Conservation (phyloP, 2,797 vertebrate species). For the Semaprochilodus insignis region DNA sequence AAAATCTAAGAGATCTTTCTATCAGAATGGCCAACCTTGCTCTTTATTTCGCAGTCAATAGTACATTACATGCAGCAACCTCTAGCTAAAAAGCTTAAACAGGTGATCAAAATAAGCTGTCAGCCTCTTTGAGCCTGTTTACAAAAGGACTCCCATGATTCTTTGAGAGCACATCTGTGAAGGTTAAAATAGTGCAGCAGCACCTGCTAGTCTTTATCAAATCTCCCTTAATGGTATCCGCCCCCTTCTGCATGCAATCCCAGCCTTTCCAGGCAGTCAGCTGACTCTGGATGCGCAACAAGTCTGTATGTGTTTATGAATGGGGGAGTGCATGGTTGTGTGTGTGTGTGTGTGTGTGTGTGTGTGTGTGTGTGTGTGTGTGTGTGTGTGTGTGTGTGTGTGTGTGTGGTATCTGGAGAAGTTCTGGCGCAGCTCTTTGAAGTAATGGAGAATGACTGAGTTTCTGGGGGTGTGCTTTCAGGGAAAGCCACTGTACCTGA, state of each 20-base stretch:
- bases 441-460: neutral
- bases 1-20: too few species aligned
- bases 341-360: too few species aligned
- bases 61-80: too few species aligned
- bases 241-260: neutral
- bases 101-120: neutral
- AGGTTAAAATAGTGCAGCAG: slow-evolving; percentile 44
- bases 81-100: too few species aligned
- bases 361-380: too few species aligned
- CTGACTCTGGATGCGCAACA: neutral
- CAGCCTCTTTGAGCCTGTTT: neutral
- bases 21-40: too few species aligned
- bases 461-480: neutral
- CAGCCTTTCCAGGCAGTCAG: slow-evolving; percentile 11
- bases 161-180: slow-evolving; percentile 12
- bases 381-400: too few species aligned
- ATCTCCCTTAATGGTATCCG: neutral
- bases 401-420: neutral
- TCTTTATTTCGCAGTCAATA: too few species aligned
- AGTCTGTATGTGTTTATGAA: too few species aligned
- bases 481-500: slow-evolving; percentile 83
- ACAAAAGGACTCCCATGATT: slow-evolving; percentile 21
- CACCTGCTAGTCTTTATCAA: slow-evolving; percentile 51
- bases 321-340: too few species aligned
- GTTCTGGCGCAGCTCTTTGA: neutral